Base-by-base conservation (phyloP, 2,113 vertebrate species). In the Periophthalmus modestus region DNA sequence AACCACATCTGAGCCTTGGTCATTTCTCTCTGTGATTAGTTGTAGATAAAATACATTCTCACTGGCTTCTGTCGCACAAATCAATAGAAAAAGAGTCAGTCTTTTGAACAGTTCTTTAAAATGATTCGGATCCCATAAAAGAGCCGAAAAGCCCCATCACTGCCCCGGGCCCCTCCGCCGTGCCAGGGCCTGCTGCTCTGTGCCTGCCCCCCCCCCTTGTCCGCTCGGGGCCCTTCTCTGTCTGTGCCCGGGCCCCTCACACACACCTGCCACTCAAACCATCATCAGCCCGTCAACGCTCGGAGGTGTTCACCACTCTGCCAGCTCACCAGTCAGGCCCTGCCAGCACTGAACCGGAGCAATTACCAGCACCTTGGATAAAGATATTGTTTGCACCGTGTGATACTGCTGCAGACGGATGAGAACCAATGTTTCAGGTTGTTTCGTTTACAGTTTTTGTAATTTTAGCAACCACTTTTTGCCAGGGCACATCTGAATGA, bases 251-350 rank as follows among this genome's bases (percentile, higher is more conserved):
- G 12, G 10, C n/a, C 48, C 54, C 11, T 23, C 54, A 57, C 54
- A 57, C 84, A 72, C 82, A 71, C 72, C 87, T 89, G 88, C 83
- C 88, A 85, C 81, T 91, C 67, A 80, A 69, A 82, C 58, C 71
- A n/a, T n/a, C 79, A 69, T 71, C 87, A 65, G 68, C n/a, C 75
- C 33, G 72, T 80, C 67, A 68, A 33, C 34, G 52, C 28, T 80
- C 76, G 72, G 83, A 75, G 78, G 74, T 71, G 11, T 68, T 88
- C 89, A 80, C 73, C 68, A 69, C 72, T 82, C 79, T 90, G 87
- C 85, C 85, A 85, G 73, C 80, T 78, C 23, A 1, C n/a, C 21
- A 0, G 75, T 80, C 83, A 79, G 77, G 66, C 33, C 7, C 81
- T 81, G 85, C 84, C 90, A 90, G 78, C 78, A 58, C 65, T 1